Evolutionary conservation across 2,113 vertebrate species (phyloP).

Genomic region (Jaculus jaculus): DNA sequence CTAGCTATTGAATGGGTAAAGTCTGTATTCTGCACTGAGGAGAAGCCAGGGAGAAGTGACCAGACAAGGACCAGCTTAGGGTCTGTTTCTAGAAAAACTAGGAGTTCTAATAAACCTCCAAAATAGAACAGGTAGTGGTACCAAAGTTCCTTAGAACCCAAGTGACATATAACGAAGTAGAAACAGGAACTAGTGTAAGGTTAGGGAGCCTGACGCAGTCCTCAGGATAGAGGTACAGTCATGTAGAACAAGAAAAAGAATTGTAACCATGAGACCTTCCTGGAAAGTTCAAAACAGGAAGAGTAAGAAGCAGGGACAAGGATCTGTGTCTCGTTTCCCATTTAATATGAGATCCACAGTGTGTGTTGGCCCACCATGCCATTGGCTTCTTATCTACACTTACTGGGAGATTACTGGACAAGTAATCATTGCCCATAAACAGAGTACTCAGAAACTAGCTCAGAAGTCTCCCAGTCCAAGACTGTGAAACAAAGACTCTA

Average conservation of each 20-base stretch:
- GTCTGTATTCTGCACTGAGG: slow-evolving; percentile 15
- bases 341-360: background rate
- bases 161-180: slow-evolving; percentile 40
- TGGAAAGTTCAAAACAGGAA: slow-evolving; percentile 1
- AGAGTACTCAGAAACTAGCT: background rate
- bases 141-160: background rate
- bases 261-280: background rate
- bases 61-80: background rate
- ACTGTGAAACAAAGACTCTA: background rate
- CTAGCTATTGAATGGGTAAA: slow-evolving; percentile 63
- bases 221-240: background rate
- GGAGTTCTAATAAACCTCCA: background rate
- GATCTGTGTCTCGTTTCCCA: background rate
- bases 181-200: slow-evolving; percentile 31
- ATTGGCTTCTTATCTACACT: background rate
- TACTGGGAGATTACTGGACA: background rate
- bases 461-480: background rate
- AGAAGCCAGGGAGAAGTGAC: background rate
- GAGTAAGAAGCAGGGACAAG: background rate
- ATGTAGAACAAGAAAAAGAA: slow-evolving; percentile 26
- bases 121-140: background rate
- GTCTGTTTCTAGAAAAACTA: background rate
- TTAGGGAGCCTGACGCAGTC: background rate
- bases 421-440: background rate
- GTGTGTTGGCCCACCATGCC: background rate